These are phyloP conservation scores for Sebastes umbrosus DNA, from an alignment of 2,797 vertebrate species.

Conservation along the genomic window DNA sequence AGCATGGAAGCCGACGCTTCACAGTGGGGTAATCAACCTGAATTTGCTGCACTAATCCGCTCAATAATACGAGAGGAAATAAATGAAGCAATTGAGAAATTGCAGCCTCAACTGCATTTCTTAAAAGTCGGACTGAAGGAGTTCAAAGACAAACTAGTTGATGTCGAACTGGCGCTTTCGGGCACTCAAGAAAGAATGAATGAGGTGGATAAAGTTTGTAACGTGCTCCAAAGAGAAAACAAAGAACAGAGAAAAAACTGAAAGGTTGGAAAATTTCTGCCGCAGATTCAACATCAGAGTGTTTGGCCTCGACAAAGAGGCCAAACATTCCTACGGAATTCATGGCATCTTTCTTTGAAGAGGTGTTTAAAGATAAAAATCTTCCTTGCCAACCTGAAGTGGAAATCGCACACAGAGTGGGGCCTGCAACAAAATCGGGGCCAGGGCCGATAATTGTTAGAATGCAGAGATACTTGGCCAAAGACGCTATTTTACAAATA, in stretches of 20 bases:
- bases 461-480: too few species aligned
- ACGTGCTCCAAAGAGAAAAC: too few species aligned
- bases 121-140: neutral
- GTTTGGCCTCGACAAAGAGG: too few species aligned
- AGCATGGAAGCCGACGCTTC: too few species aligned
- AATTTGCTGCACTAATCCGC: neutral
- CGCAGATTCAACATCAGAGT: too few species aligned
- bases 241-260: neutral
- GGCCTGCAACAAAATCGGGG: neutral
- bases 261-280: too few species aligned
- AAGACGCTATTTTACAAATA: neutral
- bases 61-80: neutral
- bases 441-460: too few species aligned
- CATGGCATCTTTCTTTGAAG: neutral
- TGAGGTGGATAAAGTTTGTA: too few species aligned
- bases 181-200: too few species aligned
- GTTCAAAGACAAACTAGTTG: too few species aligned
- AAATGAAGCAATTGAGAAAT: neutral
- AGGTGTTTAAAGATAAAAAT: conserved; percentile 1
- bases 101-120: neutral
- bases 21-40: neutral
- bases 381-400: neutral
- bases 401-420: conserved; percentile 2
- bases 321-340: too few species aligned
- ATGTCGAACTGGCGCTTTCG: too few species aligned